phyloP scores from a whole-genome alignment of 92 coral and sea anemone genomes.

The Phenganax marumi region DNA sequence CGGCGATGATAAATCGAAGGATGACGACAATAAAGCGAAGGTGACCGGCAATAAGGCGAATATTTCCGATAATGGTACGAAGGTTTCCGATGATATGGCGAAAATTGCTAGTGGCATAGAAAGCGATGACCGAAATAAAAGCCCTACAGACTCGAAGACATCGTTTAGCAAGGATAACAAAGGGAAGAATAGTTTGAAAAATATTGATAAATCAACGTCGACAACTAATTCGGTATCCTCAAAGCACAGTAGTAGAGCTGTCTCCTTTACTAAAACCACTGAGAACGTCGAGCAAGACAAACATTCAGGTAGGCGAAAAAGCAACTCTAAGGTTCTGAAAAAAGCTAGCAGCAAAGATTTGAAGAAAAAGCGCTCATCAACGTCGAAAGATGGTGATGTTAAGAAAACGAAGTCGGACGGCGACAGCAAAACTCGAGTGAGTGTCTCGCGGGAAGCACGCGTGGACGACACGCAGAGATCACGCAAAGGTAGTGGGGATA shows the following conservation, averaged over 20 bases:
- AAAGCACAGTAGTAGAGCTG: not conserved
- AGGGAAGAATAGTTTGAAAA: not conserved
- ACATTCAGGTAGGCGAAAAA: not conserved
- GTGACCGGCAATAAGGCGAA: not conserved
- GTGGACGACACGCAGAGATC: constrained; percentile 5
- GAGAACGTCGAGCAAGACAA: not conserved
- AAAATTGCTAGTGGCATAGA: not conserved
- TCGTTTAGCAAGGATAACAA: not conserved
- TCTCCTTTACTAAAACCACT: not conserved
- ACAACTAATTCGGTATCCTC: not conserved
- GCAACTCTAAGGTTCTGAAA: not conserved
- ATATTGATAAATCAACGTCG: not conserved
- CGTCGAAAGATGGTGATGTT: not conserved
- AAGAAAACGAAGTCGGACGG: not conserved
- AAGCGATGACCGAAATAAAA: not conserved
- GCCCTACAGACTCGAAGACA: not conserved
- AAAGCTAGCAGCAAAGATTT: constrained; percentile 22
- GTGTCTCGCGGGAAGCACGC: not conserved
- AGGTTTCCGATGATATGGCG: not conserved
- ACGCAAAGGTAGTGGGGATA: not conserved
- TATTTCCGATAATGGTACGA: not conserved
- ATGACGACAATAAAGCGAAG: not conserved
- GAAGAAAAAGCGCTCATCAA: constrained; percentile 9
- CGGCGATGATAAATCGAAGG: not conserved
- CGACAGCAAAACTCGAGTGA: not conserved